Evolutionary conservation across 2,888 invertebrate species (phyloP), one percentile per base, ranked within the genome.

Genomic region (Diplolepis rosae): DNA sequence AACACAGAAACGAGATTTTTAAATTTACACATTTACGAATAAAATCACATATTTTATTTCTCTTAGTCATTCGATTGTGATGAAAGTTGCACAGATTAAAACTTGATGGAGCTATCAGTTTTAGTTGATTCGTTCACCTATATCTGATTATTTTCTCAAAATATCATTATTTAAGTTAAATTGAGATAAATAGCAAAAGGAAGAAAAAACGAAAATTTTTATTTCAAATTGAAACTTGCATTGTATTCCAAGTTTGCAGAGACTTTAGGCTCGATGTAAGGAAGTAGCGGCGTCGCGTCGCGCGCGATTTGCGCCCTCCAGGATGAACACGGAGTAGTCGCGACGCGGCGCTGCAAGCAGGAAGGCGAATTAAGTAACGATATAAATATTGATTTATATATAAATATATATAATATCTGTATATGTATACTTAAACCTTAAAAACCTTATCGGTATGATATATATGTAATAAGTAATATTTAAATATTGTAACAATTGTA

Each of bases 401-500:
- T 82, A 86, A 82, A 83, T 75, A 82, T 79, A 83, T 82, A 82
- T 80, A 79, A 81, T 82, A 84, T 80, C 79, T 84, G 81, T 82
- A 84, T 83, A 85, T 84, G 83, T 85, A 86, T 83, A 84, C 78
- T 79, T 83, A 79, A 81, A 81, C 77, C 76, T 80, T 72, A 76
- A 76, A 73, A 73, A 76, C 79, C 80, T 79, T 84, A 85, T 82
- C 79, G 84, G 81, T 84, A 85, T 84, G 85, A 61, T 84, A 83
- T 86, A 87, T 83, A 87, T 88, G 87, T 87, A 87, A 88, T 88
- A 88, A 88, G 88, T 88, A 87, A 84, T 88, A 88, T 88, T 88
- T 88, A 88, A 88, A 88, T 87, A 88, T 88, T 88, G 88, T 88
- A 88, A 88, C 87, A 88, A 88, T 88, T 88, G 88, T 88, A 88